A percentile compares a stretch with the other conserved stretches of the same genome.
These are phyloP conservation scores for Drosophila kikkawai DNA, from an alignment of 1,140 invertebrate genomes.

Conservation along the genomic window DNA sequence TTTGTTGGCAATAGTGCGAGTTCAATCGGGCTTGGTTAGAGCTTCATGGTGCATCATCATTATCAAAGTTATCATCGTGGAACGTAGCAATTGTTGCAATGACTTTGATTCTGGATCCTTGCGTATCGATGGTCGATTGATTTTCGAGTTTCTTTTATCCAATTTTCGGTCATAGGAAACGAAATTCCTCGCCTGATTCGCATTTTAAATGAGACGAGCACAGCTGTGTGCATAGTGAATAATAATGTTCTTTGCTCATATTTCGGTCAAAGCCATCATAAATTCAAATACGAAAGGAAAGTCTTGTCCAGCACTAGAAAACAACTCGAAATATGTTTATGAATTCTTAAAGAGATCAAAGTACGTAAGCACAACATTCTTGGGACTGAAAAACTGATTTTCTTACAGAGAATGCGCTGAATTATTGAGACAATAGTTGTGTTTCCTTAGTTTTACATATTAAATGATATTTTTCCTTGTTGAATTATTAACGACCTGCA, in stretches of 20 bases:
- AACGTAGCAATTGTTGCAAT: slow-evolving; percentile 10
- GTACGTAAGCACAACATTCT: background rate
- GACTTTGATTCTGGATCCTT: slow-evolving; percentile 9
- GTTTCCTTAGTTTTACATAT: slow-evolving; percentile 1
- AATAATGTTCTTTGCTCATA: slow-evolving; percentile 58
- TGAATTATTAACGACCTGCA: slow-evolving; percentile 6
- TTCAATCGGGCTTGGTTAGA: background rate
- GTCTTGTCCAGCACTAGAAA: slow-evolving; percentile 19
- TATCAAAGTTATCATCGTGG: slow-evolving; percentile 1
- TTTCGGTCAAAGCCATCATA: slow-evolving; percentile 60
- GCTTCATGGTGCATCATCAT: slow-evolving; percentile 6
- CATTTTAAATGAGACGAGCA: slow-evolving; percentile 59
- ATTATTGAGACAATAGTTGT: slow-evolving; percentile 4
- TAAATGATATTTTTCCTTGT: background rate
- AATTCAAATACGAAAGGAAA: slow-evolving; percentile 50
- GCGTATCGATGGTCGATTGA: slow-evolving; percentile 48
- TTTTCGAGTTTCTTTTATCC: slow-evolving; percentile 27
- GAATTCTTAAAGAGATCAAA: slow-evolving; percentile 31
- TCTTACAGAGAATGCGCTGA: slow-evolving; percentile 4
- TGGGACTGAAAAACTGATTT: slow-evolving; percentile 12
- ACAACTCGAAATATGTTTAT: slow-evolving; percentile 27
- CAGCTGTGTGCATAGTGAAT: slow-evolving; percentile 44
- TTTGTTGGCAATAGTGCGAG: slow-evolving; percentile 33
- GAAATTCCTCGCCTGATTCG: slow-evolving; percentile 60
- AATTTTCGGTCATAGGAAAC: slow-evolving; percentile 53